A percentile compares a stretch with the other conserved stretches of the same genome.
phyloP scores from a whole-genome alignment of 2,888 invertebrate species.

The Lottia scabra region DNA sequence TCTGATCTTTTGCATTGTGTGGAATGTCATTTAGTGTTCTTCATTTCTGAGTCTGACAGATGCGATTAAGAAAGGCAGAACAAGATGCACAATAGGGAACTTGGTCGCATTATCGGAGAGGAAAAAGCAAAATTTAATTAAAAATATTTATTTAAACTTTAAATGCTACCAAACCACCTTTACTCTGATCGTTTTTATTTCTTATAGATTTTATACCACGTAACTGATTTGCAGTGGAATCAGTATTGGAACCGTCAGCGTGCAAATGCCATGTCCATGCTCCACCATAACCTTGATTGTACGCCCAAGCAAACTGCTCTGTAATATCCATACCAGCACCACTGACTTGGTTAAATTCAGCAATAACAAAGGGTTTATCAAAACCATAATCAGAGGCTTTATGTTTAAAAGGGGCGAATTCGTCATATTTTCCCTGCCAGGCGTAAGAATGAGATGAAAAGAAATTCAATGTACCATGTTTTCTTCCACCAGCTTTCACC shows the following conservation, averaged over 20 bases:
- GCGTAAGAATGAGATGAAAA: conserved; percentile 44
- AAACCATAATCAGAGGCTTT: conserved; percentile 19
- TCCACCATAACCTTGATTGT: conserved; percentile 28
- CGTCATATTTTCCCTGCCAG: conserved; percentile 31
- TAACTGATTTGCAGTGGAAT: conserved; percentile 23
- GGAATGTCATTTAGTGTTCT: no score
- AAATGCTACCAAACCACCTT: conserved; percentile 5
- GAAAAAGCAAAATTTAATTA: no score
- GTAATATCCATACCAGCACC: conserved; percentile 27
- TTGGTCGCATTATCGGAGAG: no score
- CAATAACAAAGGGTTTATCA: conserved; percentile 28
- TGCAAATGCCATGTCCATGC: conserved; percentile 33
- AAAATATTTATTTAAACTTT: not conserved
- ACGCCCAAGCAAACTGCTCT: conserved; percentile 23
- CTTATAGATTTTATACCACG: conserved; percentile 20
- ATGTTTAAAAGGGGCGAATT: conserved; percentile 33
- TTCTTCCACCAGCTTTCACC: conserved; percentile 35
- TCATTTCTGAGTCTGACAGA: no score
- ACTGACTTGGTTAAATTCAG: conserved; percentile 25
- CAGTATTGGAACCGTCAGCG: conserved; percentile 30
- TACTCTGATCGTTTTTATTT: conserved; percentile 10
- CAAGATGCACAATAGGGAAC: no score
- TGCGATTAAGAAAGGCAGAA: no score
- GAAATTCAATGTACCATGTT: conserved; percentile 42
- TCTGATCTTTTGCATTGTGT: no score